Evolutionary conservation across 2,888 invertebrate species (phyloP).

Genomic region (Troilus luridus): DNA sequence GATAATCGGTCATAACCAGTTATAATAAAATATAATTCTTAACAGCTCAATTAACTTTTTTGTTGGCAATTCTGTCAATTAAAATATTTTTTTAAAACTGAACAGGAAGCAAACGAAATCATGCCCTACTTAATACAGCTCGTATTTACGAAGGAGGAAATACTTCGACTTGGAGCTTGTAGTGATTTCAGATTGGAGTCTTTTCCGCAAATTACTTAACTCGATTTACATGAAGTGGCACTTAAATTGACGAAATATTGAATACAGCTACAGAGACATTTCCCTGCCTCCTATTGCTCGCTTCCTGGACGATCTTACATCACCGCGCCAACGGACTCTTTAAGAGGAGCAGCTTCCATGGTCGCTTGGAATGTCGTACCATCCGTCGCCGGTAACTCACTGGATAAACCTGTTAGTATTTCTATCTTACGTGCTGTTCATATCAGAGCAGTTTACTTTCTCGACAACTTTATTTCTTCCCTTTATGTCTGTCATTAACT

Average conservation of each 20-base stretch:
- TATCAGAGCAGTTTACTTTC: not conserved
- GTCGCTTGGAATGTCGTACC: slow-evolving; percentile 14
- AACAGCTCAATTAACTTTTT: not conserved
- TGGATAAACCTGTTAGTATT: not conserved
- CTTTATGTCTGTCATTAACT: not conserved
- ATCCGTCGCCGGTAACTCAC: not conserved
- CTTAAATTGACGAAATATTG: not conserved
- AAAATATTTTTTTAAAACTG: not conserved
- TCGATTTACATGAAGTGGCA: not conserved
- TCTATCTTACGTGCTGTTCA: not conserved
- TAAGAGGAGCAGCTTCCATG: not conserved
- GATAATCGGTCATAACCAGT: too few species aligned
- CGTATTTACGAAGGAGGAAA: not conserved
- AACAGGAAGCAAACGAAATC: not conserved
- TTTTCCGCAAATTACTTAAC: not conserved
- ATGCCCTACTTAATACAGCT: not conserved
- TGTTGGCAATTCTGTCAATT: not conserved
- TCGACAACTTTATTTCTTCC: not conserved
- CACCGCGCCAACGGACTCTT: not conserved
- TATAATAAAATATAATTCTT: too few species aligned
- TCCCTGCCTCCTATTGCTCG: not conserved
- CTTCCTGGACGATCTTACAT: not conserved
- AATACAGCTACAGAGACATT: not conserved
- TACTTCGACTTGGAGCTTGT: rapidly evolving
- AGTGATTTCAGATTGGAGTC: not conserved